These are phyloP conservation scores for Halcyon senegalensis DNA, from an alignment of 2,113 vertebrate species.

Conservation along the genomic window DNA sequence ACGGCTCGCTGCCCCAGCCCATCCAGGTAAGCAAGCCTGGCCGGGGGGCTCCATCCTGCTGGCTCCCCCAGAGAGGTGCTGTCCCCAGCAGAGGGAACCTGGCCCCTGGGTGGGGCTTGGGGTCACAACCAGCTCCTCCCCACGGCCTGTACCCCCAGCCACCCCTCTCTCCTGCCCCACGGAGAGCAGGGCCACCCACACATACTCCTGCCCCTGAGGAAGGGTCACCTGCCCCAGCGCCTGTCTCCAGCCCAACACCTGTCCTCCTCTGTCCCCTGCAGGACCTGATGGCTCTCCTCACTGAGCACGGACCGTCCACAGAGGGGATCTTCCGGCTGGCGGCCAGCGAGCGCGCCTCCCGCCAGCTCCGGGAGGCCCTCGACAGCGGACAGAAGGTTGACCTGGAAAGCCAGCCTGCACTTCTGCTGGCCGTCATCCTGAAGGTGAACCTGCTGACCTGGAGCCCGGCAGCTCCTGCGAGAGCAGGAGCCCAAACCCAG, in stretches of 20 bases:
- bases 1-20: not conserved
- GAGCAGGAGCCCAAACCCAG: not conserved
- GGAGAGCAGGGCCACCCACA: not conserved
- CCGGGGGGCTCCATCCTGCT: not conserved
- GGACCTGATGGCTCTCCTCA: not conserved
- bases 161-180: not conserved
- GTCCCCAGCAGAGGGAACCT: not conserved
- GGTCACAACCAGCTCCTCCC: not conserved
- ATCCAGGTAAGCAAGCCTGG: not conserved
- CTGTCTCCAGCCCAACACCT: not conserved
- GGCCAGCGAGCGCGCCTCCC: not conserved
- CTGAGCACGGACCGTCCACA: not conserved
- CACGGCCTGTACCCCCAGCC: not conserved
- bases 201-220: not conserved
- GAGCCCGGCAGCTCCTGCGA: not conserved
- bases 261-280: not conserved
- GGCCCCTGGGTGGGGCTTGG: too few species aligned
- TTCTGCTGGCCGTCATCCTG: not conserved
- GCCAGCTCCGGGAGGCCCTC: not conserved
- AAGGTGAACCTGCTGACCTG: not conserved
- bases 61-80: not conserved
- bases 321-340: not conserved
- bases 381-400: not conserved
- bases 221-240: not conserved
- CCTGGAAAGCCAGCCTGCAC: not conserved